These are phyloP conservation scores for Euura saliciscinereae DNA, from an alignment of 1,140 invertebrate species.

Conservation along the genomic window DNA sequence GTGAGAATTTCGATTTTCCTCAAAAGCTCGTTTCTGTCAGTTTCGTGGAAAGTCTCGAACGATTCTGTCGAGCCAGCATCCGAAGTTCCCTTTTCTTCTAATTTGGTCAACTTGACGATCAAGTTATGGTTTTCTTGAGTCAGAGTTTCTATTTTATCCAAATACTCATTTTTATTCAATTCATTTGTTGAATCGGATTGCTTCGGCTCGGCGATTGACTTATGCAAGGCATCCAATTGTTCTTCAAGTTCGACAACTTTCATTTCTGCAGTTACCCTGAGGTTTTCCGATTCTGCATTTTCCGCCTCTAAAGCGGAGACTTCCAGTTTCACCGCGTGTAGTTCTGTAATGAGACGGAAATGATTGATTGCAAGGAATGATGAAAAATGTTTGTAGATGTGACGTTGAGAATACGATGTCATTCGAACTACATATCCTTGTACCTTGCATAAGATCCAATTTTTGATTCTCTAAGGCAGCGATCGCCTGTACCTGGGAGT, in stretches of 20 bases:
- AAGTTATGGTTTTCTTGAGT: conserved; percentile 63
- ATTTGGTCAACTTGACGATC: conserved; percentile 58
- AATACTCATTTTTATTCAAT: conserved; percentile 56
- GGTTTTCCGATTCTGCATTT: conserved; percentile 66
- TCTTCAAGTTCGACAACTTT: conserved; percentile 74
- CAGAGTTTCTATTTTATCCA: conserved; percentile 59
- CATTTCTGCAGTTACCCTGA: conserved; percentile 71
- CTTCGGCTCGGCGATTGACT: conserved; percentile 29
- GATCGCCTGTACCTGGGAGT: conserved; percentile 64
- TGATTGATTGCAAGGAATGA: neutral
- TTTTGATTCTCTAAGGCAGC: conserved; percentile 69
- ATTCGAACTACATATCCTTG: conserved; percentile 11
- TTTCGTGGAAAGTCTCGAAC: conserved; percentile 50
- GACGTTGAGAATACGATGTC: neutral
- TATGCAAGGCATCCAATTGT: conserved; percentile 62
- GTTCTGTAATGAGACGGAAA: conserved; percentile 56
- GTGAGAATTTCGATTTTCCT: conserved; percentile 70
- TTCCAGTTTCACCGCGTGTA: conserved; percentile 64
- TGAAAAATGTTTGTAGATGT: neutral
- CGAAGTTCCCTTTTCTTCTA: conserved; percentile 60
- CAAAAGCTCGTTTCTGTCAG: conserved; percentile 65
- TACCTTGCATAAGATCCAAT: conserved; percentile 71
- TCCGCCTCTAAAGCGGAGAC: conserved; percentile 66
- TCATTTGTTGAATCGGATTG: conserved; percentile 42
- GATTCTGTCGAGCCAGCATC: conserved; percentile 47